phyloP scores from a whole-genome alignment of 2,888 invertebrate genomes.

The Melanostoma mellinum region DNA sequence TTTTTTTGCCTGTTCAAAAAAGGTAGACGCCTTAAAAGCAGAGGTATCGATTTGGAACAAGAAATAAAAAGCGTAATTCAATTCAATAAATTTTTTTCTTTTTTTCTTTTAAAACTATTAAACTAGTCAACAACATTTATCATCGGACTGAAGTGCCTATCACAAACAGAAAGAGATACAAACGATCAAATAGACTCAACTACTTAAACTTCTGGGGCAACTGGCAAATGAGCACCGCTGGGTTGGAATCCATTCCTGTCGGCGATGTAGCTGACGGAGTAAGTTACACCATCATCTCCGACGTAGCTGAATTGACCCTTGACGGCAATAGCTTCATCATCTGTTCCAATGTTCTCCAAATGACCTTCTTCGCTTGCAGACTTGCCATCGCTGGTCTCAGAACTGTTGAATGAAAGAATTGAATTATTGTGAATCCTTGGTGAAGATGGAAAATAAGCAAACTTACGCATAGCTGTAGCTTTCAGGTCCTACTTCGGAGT shows the following conservation, averaged over 20 bases:
- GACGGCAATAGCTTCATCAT: constrained; percentile 82
- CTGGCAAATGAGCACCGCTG: constrained; percentile 79
- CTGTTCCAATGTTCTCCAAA: constrained; percentile 82
- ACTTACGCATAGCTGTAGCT: too few species aligned
- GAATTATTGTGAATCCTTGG: too few species aligned
- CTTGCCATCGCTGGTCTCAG: constrained; percentile 84
- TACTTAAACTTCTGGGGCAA: constrained; percentile 57
- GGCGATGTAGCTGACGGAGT: constrained; percentile 82
- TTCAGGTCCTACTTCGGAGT: too few species aligned
- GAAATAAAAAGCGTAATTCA: too few species aligned
- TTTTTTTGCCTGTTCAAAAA: too few species aligned
- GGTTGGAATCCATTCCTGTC: constrained; percentile 78
- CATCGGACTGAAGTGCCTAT: too few species aligned
- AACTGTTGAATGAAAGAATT: constrained; percentile 82
- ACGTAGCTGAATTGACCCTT: constrained; percentile 83
- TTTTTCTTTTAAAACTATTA: too few species aligned
- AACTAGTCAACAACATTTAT: too few species aligned
- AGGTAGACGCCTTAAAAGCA: too few species aligned
- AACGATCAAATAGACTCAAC: constrained; percentile 27
- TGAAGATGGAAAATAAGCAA: too few species aligned
- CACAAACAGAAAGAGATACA: background rate
- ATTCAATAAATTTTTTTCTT: too few species aligned
- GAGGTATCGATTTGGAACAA: too few species aligned
- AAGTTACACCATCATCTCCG: constrained; percentile 83
- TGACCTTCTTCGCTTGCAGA: constrained; percentile 82